phyloP scores from a whole-genome alignment of 1,140 invertebrate genomes.

The Hycleus phaleratus region DNA sequence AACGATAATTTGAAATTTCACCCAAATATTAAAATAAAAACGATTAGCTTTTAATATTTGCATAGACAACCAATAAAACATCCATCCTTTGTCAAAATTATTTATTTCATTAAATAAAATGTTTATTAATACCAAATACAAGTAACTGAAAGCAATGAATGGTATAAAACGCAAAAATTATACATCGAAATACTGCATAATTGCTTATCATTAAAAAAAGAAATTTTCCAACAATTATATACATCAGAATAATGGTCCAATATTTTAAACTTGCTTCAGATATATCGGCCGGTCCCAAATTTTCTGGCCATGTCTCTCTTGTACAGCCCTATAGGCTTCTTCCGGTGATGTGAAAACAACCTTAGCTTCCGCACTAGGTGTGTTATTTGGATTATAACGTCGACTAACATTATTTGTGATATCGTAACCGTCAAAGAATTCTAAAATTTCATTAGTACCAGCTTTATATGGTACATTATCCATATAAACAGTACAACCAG shows the following conservation, averaged over 20 bases:
- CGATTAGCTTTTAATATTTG: background rate
- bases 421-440: constrained; percentile 74
- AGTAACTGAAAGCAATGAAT: background rate
- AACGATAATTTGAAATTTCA: background rate
- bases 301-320: constrained; percentile 47
- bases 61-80: background rate
- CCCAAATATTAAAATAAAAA: background rate
- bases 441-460: constrained; percentile 75
- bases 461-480: constrained; percentile 84
- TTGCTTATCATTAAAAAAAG: background rate
- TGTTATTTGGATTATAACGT: constrained; percentile 73
- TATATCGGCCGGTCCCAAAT: constrained; percentile 51
- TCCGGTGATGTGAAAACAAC: constrained; percentile 68
- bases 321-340: constrained; percentile 67
- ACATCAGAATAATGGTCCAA: background rate
- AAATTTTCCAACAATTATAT: background rate
- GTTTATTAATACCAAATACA: background rate
- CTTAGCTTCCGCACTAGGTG: constrained; percentile 82
- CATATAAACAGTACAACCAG: constrained; percentile 73
- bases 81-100: background rate
- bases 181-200: too few relatives aligned
- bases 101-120: background rate
- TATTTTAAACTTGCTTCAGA: constrained; percentile 38
- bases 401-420: constrained; percentile 68
- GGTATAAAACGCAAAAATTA: background rate